Evolutionary conservation across 2,888 invertebrate species (phyloP), one percentile per base, ranked within the genome.

Genomic region (Agrochola litura): DNA sequence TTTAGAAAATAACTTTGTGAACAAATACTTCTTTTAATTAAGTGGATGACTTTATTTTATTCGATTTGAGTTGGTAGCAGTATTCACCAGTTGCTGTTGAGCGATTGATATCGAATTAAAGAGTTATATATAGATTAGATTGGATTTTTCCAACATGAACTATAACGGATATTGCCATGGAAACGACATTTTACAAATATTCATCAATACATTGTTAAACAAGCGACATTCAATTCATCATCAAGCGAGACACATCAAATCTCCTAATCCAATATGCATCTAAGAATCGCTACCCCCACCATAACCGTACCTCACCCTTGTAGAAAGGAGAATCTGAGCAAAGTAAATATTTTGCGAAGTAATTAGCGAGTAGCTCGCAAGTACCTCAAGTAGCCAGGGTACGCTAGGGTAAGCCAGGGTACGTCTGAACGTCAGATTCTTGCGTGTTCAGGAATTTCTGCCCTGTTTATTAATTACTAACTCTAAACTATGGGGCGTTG

Each of bases 291-390:
- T 52, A 6, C 12, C 14, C 6, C 0, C 54, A 76, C 52, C n/a
- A 54, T 71, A 22, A 1, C 54, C 16, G 1, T 30, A 67, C 56
- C 66, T 61, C 22, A 68, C 46, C 43, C 56, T 82, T 82, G 77
- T 77, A 89, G 88, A 84, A 87, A 88, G 89, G 87, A 89, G 93
- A 92, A 92, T 93, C 91, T 91, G 87, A 63, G 89, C 91, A 92
- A 93, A 94, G 95, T 95, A 94, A 95, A 95, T 95, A 95, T 95
- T 95, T 95, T 93, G 88, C 86, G 84, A 89, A 94, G 95, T 95
- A 95, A 95, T 95, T 95, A 95, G 93, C 89, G 91, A 93, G 91
- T 90, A 90, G 91, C 91, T 90, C 82, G 81, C 91, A 90, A 86
- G 86, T 77, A 79, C 76, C 78, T 76, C 77, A 66, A 85, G 85